Evolutionary conservation across 2,113 vertebrate species (phyloP), one percentile per base, ranked within the genome.

Genomic region (Leptosomus discolor): DNA sequence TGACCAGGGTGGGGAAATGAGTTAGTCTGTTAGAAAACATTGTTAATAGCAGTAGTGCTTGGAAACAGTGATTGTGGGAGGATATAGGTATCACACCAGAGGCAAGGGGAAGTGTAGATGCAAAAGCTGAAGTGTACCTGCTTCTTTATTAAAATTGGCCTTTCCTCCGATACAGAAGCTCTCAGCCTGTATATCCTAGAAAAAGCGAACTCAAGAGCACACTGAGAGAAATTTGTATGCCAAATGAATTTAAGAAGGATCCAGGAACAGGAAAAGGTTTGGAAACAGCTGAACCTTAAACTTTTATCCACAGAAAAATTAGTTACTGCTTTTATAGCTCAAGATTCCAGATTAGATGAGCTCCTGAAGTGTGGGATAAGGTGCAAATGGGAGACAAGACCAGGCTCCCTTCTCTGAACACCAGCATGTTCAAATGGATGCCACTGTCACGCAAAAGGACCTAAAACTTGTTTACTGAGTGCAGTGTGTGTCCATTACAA

Each of bases 181-280:
- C 14, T 1, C n/a, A 58, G 36, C 1, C 5, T 34, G 14, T 1
- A 2, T 7, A n/a, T 6, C 23, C 22, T 36, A 30, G 29, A 27
- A 73, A 69, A 87, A 37, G 4, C 11, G 37, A 7, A 14, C 37
- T 27, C 27, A 53, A 36, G 21, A 75, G 13, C 14, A 41, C 30
- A 36, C 9, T 26, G 34, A 45, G n/a, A 88, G 21, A 74, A 81
- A 58, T 46, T 16, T 70, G 15, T 26, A 10, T 21, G 39, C 18
- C 41, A 84, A 48, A 18, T 20, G 15, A 65, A 53, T 63, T 86
- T 74, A 53, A 37, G 53, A 60, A 56, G 20, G 12, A 80, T 61
- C 10, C 50, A 67, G 36, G 26, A 86, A 53, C 12, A 4, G 16
- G 60, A 48, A 90, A 83, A 77, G 20, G 3, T 7, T 81, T 86